Evolutionary conservation across 2,797 vertebrate genomes (phyloP).

Genomic region (Falco naumanni): DNA sequence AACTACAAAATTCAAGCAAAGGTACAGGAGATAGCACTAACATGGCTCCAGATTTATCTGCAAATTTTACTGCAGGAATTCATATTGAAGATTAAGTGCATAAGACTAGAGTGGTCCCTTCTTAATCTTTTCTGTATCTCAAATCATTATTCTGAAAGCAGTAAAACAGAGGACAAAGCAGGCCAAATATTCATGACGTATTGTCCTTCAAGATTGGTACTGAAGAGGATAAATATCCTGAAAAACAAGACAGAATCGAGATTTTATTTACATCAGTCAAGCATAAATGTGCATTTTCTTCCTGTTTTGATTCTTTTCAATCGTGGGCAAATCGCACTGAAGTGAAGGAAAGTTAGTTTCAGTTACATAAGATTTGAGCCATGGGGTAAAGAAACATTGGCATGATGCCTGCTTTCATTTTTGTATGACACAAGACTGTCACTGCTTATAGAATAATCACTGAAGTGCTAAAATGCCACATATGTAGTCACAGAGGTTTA

Average conservation of each 20-base stretch:
- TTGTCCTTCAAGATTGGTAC: background rate
- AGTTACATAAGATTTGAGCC: background rate
- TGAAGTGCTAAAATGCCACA: background rate
- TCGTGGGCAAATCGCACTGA: background rate
- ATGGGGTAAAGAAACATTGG: background rate
- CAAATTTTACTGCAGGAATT: background rate
- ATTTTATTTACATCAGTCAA: background rate
- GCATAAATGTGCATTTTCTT: background rate
- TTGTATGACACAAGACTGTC: background rate
- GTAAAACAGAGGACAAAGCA: background rate
- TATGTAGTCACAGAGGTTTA: background rate
- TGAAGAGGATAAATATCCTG: background rate
- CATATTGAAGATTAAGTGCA: background rate
- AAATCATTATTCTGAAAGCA: background rate
- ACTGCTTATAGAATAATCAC: background rate
- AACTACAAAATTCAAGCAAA: background rate
- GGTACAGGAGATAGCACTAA: background rate
- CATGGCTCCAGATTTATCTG: background rate
- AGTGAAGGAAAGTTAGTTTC: background rate
- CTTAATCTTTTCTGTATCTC: background rate
- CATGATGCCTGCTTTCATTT: background rate
- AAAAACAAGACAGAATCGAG: background rate
- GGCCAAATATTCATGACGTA: background rate
- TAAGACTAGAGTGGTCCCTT: background rate
- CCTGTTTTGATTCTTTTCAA: background rate